A percentile compares a stretch with the other conserved stretches of the same genome.
These are phyloP conservation scores for Cyclophora albipunctata DNA, from an alignment of 2,888 invertebrate species.

Conservation along the genomic window DNA sequence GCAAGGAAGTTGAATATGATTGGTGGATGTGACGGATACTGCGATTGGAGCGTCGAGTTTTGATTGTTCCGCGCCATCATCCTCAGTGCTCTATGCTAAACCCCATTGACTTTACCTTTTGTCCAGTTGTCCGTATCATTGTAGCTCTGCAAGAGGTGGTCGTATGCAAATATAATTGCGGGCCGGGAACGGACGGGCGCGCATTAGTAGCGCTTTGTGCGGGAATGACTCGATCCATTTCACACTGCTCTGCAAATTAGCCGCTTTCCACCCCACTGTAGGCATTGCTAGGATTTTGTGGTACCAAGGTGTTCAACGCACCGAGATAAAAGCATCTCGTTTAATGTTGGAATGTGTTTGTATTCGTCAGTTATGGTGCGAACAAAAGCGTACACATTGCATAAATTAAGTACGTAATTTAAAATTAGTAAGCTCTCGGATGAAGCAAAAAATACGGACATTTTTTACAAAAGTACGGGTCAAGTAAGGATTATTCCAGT, in stretches of 20 bases:
- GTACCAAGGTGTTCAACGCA: conserved; percentile 16
- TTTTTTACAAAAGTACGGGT: conserved; percentile 2
- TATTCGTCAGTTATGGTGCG: conserved; percentile 4
- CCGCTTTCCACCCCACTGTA: conserved; percentile 41
- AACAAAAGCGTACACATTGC: no score
- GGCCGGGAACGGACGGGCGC: conserved; percentile 50
- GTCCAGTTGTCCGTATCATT: conserved; percentile 33
- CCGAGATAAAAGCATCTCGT: conserved; percentile 6
- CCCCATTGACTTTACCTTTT: conserved; percentile 36
- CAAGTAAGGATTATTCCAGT: conserved; percentile 36
- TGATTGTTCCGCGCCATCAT: conserved; percentile 18
- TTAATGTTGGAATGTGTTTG: conserved; percentile 4
- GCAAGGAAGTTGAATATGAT: no score
- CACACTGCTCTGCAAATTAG: conserved; percentile 60
- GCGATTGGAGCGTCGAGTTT: conserved; percentile 7
- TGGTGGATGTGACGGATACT: background rate
- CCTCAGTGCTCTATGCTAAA: conserved; percentile 20
- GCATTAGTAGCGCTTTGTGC: conserved; percentile 66
- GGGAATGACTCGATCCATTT: conserved; percentile 64
- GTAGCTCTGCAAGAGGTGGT: conserved; percentile 38
- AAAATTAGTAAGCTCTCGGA: no score
- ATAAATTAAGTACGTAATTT: no score
- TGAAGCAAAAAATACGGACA: no score
- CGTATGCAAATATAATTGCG: conserved; percentile 69
- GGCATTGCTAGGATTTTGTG: conserved; percentile 33